Conservation (phyloP, 1,140 invertebrate genomes). For the Brachionus sp. region DNA sequence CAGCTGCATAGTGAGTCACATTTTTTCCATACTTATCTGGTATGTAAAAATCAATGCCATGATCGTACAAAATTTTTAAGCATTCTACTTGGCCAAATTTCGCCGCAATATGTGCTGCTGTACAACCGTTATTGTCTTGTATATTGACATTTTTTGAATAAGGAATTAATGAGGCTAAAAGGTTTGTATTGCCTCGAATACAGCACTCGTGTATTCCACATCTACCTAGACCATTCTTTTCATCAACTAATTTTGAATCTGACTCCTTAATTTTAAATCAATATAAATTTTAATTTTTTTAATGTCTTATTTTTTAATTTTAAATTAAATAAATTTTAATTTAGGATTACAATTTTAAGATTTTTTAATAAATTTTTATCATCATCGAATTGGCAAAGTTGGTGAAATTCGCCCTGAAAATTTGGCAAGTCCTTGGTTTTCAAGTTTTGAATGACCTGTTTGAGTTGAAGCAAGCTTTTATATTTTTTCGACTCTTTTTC, state of each 20-base stretch:
- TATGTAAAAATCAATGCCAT: neutral
- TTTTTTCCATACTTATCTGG: slow-evolving; percentile 22
- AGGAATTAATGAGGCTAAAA: neutral
- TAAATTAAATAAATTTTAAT: neutral
- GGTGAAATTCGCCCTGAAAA: slow-evolving; percentile 32
- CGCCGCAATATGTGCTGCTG: neutral
- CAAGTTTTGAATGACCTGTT: neutral
- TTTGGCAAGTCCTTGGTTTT: slow-evolving; percentile 13
- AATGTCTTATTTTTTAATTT: neutral
- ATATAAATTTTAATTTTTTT: no score
- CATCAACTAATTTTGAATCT: neutral
- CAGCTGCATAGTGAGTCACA: neutral
- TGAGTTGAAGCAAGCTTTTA: neutral
- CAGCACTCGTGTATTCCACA: slow-evolving; percentile 37
- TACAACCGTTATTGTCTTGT: neutral
- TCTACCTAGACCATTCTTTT: slow-evolving; percentile 7
- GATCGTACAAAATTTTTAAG: neutral
- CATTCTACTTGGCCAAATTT: slow-evolving; percentile 24
- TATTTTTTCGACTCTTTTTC: slow-evolving; percentile 26
- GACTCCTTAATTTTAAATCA: neutral
- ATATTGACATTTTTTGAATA: neutral
- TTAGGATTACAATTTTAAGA: neutral
- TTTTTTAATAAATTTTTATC: neutral
- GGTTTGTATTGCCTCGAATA: slow-evolving; percentile 14
- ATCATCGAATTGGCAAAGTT: slow-evolving; percentile 20